Percentiles rank a stretch among this genome's conserved stretches.
Conservation (phyloP, 2,888 invertebrate genomes). For the Hyposoter dolosus region DNA sequence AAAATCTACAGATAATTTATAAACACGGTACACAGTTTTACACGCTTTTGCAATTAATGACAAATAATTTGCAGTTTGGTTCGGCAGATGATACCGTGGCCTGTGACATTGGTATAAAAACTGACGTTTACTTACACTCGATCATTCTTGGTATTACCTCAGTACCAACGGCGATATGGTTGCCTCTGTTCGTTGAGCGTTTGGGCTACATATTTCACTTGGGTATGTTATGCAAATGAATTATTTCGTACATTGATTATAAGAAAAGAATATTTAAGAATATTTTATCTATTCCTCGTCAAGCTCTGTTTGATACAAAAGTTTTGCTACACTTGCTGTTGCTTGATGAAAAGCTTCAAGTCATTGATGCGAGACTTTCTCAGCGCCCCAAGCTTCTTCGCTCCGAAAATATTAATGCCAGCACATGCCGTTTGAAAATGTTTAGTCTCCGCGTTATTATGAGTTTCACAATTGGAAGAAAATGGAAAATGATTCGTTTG, state of each 20-base stretch:
- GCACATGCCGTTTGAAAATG: neutral
- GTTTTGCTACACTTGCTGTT: neutral
- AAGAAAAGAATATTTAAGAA: neutral
- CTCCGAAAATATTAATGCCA: neutral
- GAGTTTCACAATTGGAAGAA: neutral
- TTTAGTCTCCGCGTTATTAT: neutral
- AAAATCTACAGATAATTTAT: neutral
- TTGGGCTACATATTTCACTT: constrained; percentile 92
- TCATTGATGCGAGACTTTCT: neutral
- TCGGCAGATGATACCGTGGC: constrained; percentile 85
- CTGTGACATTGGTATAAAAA: constrained; percentile 88
- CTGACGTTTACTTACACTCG: constrained; percentile 90
- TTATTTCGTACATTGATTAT: neutral
- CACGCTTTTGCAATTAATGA: neutral
- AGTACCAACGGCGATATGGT: constrained; percentile 91
- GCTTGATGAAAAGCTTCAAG: neutral
- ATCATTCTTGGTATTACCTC: constrained; percentile 92
- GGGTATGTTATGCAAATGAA: constrained; percentile 84
- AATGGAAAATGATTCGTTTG: neutral
- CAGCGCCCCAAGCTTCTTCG: neutral
- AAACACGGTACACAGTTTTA: neutral
- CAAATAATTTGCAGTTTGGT: constrained; percentile 21
- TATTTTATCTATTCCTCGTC: neutral
- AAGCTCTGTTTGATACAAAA: neutral
- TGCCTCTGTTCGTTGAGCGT: constrained; percentile 91